These are phyloP conservation scores for Catharus minimus DNA, from an alignment of 2,113 vertebrate genomes.

Conservation along the genomic window DNA sequence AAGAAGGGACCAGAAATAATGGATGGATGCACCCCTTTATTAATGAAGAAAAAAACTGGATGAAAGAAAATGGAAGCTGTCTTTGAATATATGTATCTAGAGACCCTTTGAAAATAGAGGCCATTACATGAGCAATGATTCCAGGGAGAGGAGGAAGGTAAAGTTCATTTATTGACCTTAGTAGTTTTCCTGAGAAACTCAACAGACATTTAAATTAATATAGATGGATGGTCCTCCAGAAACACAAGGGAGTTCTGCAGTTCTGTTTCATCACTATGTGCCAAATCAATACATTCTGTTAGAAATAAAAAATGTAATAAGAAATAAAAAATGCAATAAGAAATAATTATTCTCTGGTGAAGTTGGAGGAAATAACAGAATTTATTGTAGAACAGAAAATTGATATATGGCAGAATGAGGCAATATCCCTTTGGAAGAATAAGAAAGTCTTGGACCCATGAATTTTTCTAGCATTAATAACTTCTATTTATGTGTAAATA, in stretches of 20 bases:
- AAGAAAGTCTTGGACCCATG: not conserved
- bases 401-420: not conserved
- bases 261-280: not conserved
- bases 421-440: not conserved
- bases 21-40: not conserved
- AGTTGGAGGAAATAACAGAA: not conserved
- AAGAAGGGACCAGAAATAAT: not conserved
- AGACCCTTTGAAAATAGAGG: not conserved
- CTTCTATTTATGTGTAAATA: not conserved
- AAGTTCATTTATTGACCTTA: not conserved
- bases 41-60: not conserved
- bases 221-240: not conserved
- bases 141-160: not conserved
- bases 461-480: not conserved
- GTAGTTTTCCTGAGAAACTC: not conserved
- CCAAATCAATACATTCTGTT: not conserved
- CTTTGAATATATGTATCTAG: not conserved
- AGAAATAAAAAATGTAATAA: not conserved
- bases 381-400: not conserved
- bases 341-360: not conserved
- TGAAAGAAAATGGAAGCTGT: not conserved
- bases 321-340: not conserved
- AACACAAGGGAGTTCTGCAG: not conserved
- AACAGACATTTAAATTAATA: not conserved
- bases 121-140: not conserved